A percentile compares a stretch with the other conserved stretches of the same genome.
These are phyloP conservation scores for Genyomyrus donnyi DNA, from an alignment of 2,113 vertebrate species.

Conservation along the genomic window DNA sequence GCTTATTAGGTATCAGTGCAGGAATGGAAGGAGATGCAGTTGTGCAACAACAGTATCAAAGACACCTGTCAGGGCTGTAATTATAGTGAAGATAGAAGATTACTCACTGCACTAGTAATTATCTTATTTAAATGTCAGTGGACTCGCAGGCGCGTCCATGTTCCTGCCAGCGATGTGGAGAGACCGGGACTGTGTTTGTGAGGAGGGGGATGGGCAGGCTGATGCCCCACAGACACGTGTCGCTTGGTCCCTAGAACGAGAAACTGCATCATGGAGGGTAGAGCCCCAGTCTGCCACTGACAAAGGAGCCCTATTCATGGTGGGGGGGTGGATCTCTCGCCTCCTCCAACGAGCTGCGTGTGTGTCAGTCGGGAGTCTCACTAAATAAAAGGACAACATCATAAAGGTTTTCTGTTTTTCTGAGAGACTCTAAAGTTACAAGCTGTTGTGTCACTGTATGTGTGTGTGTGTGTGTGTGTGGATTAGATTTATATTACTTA, in stretches of 20 bases:
- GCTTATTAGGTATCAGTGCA: background rate
- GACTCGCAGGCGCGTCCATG: background rate
- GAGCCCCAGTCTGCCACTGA: background rate
- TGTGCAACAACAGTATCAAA: background rate
- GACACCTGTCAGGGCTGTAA: background rate
- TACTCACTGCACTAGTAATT: background rate
- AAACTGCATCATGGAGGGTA: conserved; percentile 26
- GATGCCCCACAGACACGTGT: conserved; percentile 39
- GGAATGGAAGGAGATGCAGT: background rate
- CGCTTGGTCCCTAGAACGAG: conserved; percentile 40
- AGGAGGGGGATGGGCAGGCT: conserved; percentile 23
- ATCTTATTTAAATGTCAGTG: background rate
- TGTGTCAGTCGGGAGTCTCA: conserved; percentile 52
- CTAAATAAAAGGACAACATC: conserved; percentile 43
- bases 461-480: background rate
- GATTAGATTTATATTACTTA: no score
- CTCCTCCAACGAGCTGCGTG: conserved; percentile 37
- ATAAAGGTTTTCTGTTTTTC: conserved; percentile 52
- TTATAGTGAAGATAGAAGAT: background rate
- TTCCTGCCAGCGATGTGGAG: background rate
- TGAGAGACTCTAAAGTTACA: background rate
- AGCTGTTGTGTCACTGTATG: background rate
- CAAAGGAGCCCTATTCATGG: conserved; percentile 25
- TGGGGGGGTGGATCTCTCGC: conserved; percentile 41
- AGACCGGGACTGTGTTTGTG: background rate